These are phyloP conservation scores for Crambe crambe DNA, from an alignment of 37 sponge, comb jelly and placozoan species.

Conservation along the genomic window DNA sequence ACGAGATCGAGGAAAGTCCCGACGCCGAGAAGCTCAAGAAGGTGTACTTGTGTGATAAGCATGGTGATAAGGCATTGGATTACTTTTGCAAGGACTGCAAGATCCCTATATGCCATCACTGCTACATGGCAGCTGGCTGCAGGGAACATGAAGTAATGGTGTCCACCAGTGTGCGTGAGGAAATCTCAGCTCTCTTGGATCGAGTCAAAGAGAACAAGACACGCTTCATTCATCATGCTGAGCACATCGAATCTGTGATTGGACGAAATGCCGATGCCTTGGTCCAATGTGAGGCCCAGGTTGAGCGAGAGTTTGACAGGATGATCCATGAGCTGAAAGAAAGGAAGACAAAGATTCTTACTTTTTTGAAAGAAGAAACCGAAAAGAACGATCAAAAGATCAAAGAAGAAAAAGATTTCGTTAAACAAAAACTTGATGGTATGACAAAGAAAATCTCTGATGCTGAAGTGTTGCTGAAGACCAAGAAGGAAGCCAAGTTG, in stretches of 20 bases:
- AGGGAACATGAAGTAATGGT: not conserved
- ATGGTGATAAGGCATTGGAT: not conserved
- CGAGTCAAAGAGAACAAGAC: not conserved
- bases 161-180: not conserved
- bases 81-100: slow-evolving; percentile 6
- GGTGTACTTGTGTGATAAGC: not conserved
- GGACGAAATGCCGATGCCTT: not conserved
- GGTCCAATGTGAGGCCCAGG: not conserved
- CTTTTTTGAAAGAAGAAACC: not conserved
- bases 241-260: not conserved
- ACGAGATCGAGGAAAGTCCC: not conserved
- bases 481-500: not conserved
- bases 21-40: not conserved
- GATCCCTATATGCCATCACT: slow-evolving; percentile 6
- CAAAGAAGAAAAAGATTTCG: not conserved
- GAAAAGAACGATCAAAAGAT: not conserved
- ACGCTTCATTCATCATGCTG: not conserved
- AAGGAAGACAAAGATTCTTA: not conserved
- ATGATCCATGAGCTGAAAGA: not conserved
- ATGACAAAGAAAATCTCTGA: not conserved
- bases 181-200: not conserved
- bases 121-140: not conserved
- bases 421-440: not conserved
- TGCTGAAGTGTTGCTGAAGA: not conserved
- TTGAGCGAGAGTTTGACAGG: not conserved